Evolutionary conservation across 2,888 invertebrate genomes (phyloP), one percentile per base, ranked within the genome.

Genomic region (Apodemia duryi): DNA sequence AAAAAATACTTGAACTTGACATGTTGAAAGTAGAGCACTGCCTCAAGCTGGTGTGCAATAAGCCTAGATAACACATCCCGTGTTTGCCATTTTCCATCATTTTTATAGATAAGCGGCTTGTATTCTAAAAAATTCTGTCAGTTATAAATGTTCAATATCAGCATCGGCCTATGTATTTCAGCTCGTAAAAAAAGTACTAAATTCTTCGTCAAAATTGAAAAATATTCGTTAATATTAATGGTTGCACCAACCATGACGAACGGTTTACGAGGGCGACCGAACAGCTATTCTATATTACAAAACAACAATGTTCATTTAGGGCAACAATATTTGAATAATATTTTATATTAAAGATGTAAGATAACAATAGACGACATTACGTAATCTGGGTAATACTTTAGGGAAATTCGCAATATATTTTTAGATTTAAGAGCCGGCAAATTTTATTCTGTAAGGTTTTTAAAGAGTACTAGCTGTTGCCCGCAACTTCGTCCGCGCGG

Each of bases 161-260:
- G 13, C 46, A 13, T 52, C 13, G 6, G 54, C 63, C 63, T 63
- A 54, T 52, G 52, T 43, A 52, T 63, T 29, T 46, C 13, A 13
- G 54, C 54, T 41, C 63, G 63, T 63, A 54, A 63, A 57, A 64
- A 65, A 61, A 49, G 61, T 49, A 65, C 64, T 65, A 65, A 65
- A 65, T 65, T 61, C 38, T 65, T 61, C 64, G 64, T 61, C 64
- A 64, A 64, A 61, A 64, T 64, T 64, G 64, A 64, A 64, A 64
- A 64, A 46, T 64, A 61, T 61, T 38, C 61, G 64, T 64, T 61
- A 51, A 38, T 64, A 64, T 64, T 64, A 64, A 64, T 64, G 64
- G 60, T 41, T 49, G 64, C 46, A 61, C 35, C 32, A 64, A 64
- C 61, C 61, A 61, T 49, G 64, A 64, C 61, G 61, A 64, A 64